A percentile compares a stretch with the other conserved stretches of the same genome.
phyloP scores from a whole-genome alignment of 2,113 vertebrate genomes.

The Cryptomyrus ogoouensis region DNA sequence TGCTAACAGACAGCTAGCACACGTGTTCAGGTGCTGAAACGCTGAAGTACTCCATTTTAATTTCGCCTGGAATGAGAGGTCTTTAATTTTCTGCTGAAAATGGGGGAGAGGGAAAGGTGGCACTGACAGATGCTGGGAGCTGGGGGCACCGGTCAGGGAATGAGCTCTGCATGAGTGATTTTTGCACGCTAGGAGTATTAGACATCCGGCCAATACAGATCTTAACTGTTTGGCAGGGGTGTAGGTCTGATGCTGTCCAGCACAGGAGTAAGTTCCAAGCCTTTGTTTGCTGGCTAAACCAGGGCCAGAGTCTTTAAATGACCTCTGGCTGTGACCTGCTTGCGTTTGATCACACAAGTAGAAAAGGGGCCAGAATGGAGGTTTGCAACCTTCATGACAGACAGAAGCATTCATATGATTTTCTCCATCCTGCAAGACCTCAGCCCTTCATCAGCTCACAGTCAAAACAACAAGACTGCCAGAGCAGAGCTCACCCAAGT shows the following conservation, averaged over 20 bases:
- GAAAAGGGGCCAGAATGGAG: neutral
- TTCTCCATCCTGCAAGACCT: neutral
- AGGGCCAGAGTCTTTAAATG: neutral
- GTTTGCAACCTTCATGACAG: neutral
- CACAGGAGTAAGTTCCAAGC: neutral
- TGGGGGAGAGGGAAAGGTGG: neutral
- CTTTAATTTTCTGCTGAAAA: neutral
- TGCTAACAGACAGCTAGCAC: neutral
- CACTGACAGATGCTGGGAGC: neutral
- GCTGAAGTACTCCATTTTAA: neutral
- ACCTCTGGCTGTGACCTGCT: neutral
- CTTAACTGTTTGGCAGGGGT: neutral
- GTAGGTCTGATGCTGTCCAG: neutral
- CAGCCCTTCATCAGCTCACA: neutral
- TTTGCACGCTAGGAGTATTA: neutral
- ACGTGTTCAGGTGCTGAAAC: neutral
- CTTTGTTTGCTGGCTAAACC: neutral
- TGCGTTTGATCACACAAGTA: neutral
- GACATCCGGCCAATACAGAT: neutral
- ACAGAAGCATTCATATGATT: neutral
- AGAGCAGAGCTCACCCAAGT: neutral
- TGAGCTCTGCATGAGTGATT: constrained; percentile 8
- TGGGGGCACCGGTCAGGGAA: neutral
- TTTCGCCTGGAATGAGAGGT: neutral
- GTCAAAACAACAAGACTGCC: neutral